Evolutionary conservation across 2,113 vertebrate species (phyloP).

Genomic region (Vidua chalybeata): DNA sequence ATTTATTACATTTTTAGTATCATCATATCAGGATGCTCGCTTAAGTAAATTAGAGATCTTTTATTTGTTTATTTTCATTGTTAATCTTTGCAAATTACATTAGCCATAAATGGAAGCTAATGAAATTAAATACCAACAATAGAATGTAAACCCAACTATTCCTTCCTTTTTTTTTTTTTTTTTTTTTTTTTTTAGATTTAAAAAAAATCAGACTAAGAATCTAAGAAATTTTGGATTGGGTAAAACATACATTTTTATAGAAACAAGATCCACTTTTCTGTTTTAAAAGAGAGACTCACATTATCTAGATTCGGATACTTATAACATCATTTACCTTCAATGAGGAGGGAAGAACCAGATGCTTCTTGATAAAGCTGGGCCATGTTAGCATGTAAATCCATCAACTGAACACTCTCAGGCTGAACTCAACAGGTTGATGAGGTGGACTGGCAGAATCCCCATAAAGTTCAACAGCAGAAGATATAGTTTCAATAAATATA

Average conservation of each 20-base stretch:
- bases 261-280: neutral
- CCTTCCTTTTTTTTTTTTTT: rapidly evolving
- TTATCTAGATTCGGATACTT: neutral
- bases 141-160: neutral
- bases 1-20: neutral
- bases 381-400: neutral
- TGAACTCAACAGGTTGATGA: neutral
- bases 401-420: neutral
- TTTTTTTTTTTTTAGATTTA: neutral
- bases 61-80: neutral
- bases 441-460: neutral
- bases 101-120: neutral
- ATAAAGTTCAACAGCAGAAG: neutral
- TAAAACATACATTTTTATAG: neutral
- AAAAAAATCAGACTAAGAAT: neutral
- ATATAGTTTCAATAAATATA: neutral
- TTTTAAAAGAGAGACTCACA: neutral
- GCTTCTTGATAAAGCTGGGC: neutral
- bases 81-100: neutral
- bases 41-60: neutral
- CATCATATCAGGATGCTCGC: neutral
- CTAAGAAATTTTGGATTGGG: neutral
- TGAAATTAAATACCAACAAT: neutral
- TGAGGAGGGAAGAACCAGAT: neutral
- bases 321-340: rapidly evolving